These are phyloP conservation scores for Hippocampus barbouri DNA, from an alignment of 2,113 vertebrate genomes.

Conservation along the genomic window DNA sequence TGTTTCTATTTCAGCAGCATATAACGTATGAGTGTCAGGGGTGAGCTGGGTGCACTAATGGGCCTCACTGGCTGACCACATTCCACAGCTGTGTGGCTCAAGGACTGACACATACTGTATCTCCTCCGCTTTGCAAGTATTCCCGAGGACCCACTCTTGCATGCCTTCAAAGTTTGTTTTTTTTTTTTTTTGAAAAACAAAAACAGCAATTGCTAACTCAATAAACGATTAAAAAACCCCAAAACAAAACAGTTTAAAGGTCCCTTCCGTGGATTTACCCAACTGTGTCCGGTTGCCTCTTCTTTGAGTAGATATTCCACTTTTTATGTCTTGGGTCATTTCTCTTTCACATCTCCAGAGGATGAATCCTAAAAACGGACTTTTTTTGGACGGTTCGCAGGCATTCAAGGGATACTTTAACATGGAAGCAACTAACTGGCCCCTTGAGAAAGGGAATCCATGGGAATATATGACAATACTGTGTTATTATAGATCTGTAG, in stretches of 20 bases:
- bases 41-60: conserved; percentile 50
- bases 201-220: neutral
- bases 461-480: neutral
- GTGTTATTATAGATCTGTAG: neutral
- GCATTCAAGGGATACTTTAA: neutral
- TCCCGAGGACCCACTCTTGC: conserved; percentile 21
- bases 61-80: conserved; percentile 55
- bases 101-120: conserved; percentile 33
- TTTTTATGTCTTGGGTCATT: neutral
- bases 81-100: conserved; percentile 63
- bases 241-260: neutral
- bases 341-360: neutral
- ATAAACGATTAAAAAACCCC: neutral
- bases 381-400: neutral
- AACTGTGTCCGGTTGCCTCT: neutral
- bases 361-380: neutral
- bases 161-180: conserved; percentile 39
- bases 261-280: neutral
- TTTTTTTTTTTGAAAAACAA: neutral
- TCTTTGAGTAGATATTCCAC: neutral
- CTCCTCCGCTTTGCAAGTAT: conserved; percentile 25
- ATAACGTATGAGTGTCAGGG: conserved; percentile 46
- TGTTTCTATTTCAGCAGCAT: neutral
- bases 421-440: neutral
- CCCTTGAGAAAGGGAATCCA: neutral